Evolutionary conservation across 2,888 invertebrate genomes (phyloP), one percentile per base, ranked within the genome.

Genomic region (Drosophila mayaguana): DNA sequence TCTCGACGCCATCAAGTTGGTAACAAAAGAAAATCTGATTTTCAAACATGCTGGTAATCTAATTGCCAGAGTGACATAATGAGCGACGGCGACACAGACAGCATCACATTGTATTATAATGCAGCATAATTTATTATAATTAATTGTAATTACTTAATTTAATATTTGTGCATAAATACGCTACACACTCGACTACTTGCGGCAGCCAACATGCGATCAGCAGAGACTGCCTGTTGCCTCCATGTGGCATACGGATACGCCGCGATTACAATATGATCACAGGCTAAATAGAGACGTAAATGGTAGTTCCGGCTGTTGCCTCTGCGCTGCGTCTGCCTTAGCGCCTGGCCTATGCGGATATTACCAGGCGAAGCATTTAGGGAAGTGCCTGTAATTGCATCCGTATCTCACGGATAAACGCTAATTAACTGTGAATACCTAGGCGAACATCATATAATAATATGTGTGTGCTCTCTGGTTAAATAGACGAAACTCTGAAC

Each of bases 141-240:
- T 82, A 74, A 82, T 82, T 70, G 67, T 64, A 80, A 80, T 72
- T 72, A 59, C 36, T 18, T 63, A 48, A 66, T 48, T 74, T 71
- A 74, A 61, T 71, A 79, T 71, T 77, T 69, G 50, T 16, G 54
- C 32, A 59, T 34, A 38, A 32, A 22, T 45, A 14, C 46, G 28
- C 32, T 6, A 18, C 12, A 28, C 14, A 12, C 36, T 14, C 36
- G 25, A 22, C 45, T 25, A 16, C 25, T 5, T 11, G 46, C 5
- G 14, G 6, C 18, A 32, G 32, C 12, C 16, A n/a, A 46, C 67
- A 72, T 62, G 72, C 66, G 66, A 56, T n/a, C 25, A n/a, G 2
- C 36, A 9, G 1, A 36, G 22, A 22, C 25, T 18, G 59, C 32
- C 60, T 36, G 59, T 18, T 60, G 32, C 34, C 63, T 57, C 40